Conservation (phyloP, 1,140 invertebrate species). For the Mercenaria mercenaria region DNA sequence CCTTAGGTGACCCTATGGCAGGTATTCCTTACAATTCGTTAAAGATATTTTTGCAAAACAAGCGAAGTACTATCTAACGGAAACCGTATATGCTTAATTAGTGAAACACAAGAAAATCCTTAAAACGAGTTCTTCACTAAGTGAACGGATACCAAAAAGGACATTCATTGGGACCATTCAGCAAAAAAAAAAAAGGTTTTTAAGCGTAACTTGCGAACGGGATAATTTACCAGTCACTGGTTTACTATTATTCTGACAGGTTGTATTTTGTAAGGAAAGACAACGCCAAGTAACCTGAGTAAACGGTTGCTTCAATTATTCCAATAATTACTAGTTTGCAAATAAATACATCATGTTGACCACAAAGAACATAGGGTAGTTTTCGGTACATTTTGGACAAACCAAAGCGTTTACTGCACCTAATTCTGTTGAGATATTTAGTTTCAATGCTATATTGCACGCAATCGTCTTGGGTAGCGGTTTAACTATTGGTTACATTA, state of each 20-base stretch:
- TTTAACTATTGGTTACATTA: constrained; percentile 36
- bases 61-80: constrained; percentile 34
- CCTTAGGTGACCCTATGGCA: background rate
- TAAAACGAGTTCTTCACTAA: constrained; percentile 26
- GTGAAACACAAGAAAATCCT: constrained; percentile 63
- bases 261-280: constrained; percentile 61
- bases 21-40: constrained; percentile 13
- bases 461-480: constrained; percentile 40
- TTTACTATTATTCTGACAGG: constrained; percentile 54
- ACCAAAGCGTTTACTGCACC: constrained; percentile 45
- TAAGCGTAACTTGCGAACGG: constrained; percentile 54
- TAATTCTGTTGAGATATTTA: constrained; percentile 12
- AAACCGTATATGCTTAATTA: constrained; percentile 57
- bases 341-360: constrained; percentile 61
- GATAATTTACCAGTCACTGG: constrained; percentile 9
- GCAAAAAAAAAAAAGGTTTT: constrained; percentile 2
- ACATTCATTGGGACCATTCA: constrained; percentile 20
- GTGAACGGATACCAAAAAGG: constrained; percentile 24
- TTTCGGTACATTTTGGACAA: constrained; percentile 53
- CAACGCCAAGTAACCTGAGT: constrained; percentile 61
- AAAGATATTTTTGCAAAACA: constrained; percentile 54
- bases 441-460: constrained; percentile 61
- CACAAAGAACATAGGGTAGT: constrained; percentile 45
- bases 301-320: constrained; percentile 54
- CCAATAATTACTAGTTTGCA: constrained; percentile 62